phyloP scores from a whole-genome alignment of 1,140 invertebrate genomes.

The Brachionus koreanus region DNA sequence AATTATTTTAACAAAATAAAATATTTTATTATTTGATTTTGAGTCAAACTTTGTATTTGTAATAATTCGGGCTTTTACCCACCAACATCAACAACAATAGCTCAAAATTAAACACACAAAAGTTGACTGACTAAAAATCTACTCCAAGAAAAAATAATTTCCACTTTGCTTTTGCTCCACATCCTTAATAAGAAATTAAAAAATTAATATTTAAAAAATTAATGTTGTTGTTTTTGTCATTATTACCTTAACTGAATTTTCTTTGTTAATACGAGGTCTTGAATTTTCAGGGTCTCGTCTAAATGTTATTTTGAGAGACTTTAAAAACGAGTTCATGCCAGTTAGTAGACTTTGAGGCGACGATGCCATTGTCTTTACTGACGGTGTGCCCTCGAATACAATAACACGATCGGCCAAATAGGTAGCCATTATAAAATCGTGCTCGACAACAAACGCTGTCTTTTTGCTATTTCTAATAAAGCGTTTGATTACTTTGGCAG shows the following conservation, averaged over 20 bases:
- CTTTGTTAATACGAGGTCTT: conserved; percentile 94
- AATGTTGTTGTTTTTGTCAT: background rate
- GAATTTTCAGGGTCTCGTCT: conserved; percentile 97
- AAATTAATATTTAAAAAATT: conserved; percentile 29
- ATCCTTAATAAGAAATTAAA: conserved; percentile 66
- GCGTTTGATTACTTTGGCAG: conserved; percentile 96
- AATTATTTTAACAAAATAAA: background rate
- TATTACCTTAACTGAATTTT: conserved; percentile 82
- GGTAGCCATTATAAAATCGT: conserved; percentile 99
- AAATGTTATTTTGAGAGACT: conserved; percentile 95
- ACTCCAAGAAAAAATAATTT: conserved; percentile 97
- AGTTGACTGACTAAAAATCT: conserved; percentile 45
- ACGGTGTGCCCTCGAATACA: conserved; percentile 92
- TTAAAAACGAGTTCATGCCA: conserved; percentile 96
- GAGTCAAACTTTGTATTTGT: background rate
- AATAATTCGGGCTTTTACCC: background rate
- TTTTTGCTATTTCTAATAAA: conserved; percentile 98
- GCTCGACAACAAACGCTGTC: conserved; percentile 98
- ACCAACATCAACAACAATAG: background rate
- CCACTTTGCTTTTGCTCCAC: conserved; percentile 92
- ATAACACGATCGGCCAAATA: conserved; percentile 97
- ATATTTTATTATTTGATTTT: background rate
- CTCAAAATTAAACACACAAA: background rate
- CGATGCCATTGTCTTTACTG: conserved; percentile 79
- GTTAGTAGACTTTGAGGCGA: conserved; percentile 87